Conservation (phyloP, 2,113 vertebrate species). For the Xenopus borealis region DNA sequence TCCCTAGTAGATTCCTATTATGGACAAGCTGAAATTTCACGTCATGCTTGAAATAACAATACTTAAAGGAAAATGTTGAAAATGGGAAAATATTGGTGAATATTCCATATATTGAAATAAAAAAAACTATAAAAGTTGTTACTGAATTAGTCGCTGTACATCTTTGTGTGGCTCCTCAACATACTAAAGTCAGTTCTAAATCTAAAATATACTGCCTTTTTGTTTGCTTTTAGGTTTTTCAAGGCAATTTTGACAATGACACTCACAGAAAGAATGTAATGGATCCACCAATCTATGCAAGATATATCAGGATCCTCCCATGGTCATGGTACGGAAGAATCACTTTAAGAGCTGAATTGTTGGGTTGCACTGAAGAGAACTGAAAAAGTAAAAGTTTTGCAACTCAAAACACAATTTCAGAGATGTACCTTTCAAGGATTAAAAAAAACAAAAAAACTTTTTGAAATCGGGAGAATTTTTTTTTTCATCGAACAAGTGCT, state of each 20-base stretch:
- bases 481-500: conserved; percentile 76
- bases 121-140: too few relatives aligned
- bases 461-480: conserved; percentile 78
- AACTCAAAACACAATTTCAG: conserved; percentile 45
- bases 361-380: conserved; percentile 90
- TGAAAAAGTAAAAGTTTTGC: conserved; percentile 57
- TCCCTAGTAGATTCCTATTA: too few relatives aligned
- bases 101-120: too few relatives aligned
- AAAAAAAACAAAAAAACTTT: conserved; percentile 77
- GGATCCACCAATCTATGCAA: conserved; percentile 85
- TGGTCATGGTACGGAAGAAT: conserved; percentile 98
- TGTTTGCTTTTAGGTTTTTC: conserved; percentile 80
- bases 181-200: too few relatives aligned
- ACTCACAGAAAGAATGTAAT: conserved; percentile 98
- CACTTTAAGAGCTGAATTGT: conserved; percentile 90
- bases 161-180: too few relatives aligned
- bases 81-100: too few relatives aligned
- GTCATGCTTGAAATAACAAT: too few relatives aligned
- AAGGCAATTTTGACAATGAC: conserved; percentile 98
- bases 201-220: not conserved
- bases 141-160: too few relatives aligned
- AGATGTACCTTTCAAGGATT: conserved; percentile 53
- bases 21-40: too few relatives aligned
- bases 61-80: too few relatives aligned
- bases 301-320: conserved; percentile 86